Evolutionary conservation across 2,113 vertebrate genomes (phyloP), one percentile per base, ranked within the genome.

Genomic region (Notarius lentiginosus): DNA sequence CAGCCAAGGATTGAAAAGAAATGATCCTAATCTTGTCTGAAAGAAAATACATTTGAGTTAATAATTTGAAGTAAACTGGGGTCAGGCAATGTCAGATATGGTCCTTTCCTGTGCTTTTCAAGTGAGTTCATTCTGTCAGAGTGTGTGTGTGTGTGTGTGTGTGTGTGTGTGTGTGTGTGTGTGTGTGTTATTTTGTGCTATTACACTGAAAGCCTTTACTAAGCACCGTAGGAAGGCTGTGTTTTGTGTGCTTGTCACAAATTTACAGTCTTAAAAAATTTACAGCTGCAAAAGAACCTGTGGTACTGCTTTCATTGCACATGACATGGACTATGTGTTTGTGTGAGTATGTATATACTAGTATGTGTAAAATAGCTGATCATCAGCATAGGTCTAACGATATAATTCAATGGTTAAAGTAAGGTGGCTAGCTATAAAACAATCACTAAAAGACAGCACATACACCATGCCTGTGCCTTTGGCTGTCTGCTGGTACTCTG

Each of bases 131-230:
- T 41, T 90, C 88, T 86, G 91, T 27, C n/a, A 65, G 41, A 30
- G 81, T 53, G 63, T 68, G 61, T 53, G 81, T 56, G 82, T 70
- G 55, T 66, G 84, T 61, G 79, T 73, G 34, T 76, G 68, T 84
- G 65, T 81, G 60, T 79, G 81, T 53, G 81, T 53, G 63, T 68
- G 61, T 53, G 81, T 56, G 82, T 70, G 55, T 66, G 84, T 61
- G 79, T 73, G 34, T 76, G 68, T 84, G 65, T 81, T 68, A 56
- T 76, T 34, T 68, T 83, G 55, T 76, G 30, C 18, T 80, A 86
- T 90, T 88, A 88, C 91, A 91, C 89, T 93, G 92, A 88, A 94
- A 94, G 89, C 84, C 53, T 85, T 79, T 15, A 80, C 65, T 61
- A 49, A 87, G 34, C 68, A 63, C 72, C 77, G 55, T 20, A n/a